Conservation (phyloP, 2,113 vertebrate species). For the Cynopterus brachyotis region DNA sequence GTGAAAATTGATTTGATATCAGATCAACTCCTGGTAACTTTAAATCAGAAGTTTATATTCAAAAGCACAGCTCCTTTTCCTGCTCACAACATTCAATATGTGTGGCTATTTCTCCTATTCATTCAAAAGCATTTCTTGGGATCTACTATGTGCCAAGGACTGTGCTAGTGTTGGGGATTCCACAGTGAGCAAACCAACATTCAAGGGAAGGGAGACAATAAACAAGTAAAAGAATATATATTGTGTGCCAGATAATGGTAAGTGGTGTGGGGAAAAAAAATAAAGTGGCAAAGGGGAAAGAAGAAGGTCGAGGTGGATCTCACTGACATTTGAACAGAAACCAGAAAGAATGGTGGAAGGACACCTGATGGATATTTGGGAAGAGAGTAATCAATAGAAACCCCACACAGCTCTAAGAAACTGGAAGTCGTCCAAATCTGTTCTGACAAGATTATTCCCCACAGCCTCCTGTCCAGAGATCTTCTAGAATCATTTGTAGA, state of each 20-base stretch:
- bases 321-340: background rate
- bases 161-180: background rate
- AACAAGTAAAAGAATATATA: background rate
- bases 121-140: background rate
- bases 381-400: background rate
- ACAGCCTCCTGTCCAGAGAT: background rate
- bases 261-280: background rate
- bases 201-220: background rate
- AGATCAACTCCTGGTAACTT: background rate
- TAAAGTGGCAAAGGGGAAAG: background rate
- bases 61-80: background rate
- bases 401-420: background rate
- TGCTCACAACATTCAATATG: background rate
- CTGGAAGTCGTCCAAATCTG: background rate
- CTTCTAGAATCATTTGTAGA: background rate
- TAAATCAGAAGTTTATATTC: background rate
- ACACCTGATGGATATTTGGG: background rate
- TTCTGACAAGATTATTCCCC: background rate
- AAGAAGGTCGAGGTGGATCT: background rate
- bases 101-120: background rate
- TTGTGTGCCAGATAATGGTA: background rate
- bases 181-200: background rate
- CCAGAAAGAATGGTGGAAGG: background rate
- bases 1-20: background rate
- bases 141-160: background rate